Percentiles rank a stretch among this genome's conserved stretches.
These are phyloP conservation scores for Hylaeus volcanicus DNA, from an alignment of 1,140 invertebrate species.

Conservation along the genomic window DNA sequence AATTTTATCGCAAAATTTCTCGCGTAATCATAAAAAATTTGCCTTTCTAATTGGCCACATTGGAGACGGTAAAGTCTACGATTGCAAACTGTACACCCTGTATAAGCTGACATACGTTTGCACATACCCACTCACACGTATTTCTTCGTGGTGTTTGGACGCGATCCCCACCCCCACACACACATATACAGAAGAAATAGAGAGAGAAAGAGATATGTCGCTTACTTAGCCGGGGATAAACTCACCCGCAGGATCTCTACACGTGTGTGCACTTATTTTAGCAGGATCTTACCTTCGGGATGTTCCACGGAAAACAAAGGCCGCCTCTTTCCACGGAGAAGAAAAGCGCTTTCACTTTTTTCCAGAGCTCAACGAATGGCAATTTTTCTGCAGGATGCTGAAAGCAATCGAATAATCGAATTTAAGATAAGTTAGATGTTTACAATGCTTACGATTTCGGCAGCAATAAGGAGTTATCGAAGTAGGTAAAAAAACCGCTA, in stretches of 20 bases:
- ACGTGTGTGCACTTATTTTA: slow-evolving; percentile 40
- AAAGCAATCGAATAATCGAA: too few relatives aligned
- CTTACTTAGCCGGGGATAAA: slow-evolving; percentile 54
- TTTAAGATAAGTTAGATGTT: too few relatives aligned
- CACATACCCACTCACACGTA: slow-evolving; percentile 39
- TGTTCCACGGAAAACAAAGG: slow-evolving; percentile 34
- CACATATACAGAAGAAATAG: slow-evolving; percentile 4
- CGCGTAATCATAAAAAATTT: slow-evolving; percentile 9
- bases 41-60: not conserved
- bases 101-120: slow-evolving; percentile 49
- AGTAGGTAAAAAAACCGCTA: too few relatives aligned
- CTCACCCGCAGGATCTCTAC: slow-evolving; percentile 45
- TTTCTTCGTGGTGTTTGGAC: slow-evolving; percentile 15
- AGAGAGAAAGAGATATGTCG: slow-evolving; percentile 46
- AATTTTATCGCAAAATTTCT: not conserved
- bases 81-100: slow-evolving; percentile 37
- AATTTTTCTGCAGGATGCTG: too few relatives aligned
- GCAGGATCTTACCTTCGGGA: slow-evolving; percentile 25
- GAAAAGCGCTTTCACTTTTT: slow-evolving; percentile 5
- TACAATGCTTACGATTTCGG: too few relatives aligned
- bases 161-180: slow-evolving; percentile 5
- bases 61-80: slow-evolving; percentile 9
- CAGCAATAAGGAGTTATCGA: too few relatives aligned
- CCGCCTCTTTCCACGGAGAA: slow-evolving; percentile 5
- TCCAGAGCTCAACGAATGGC: too few relatives aligned